Evolutionary conservation across 2,797 vertebrate species (phyloP).

Genomic region (Lepus townsendii): DNA sequence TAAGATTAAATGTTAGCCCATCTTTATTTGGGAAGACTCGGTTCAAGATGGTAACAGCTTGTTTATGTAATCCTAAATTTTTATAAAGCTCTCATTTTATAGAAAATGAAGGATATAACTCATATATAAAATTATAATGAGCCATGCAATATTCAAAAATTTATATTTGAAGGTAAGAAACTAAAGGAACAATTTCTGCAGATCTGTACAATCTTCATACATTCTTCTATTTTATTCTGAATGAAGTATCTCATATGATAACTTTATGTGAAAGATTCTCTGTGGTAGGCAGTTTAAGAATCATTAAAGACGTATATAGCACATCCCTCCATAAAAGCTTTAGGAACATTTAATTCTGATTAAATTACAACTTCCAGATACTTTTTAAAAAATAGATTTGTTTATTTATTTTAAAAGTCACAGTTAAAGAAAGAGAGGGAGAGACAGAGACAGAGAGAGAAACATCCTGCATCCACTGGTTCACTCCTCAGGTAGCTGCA

Average conservation of each 20-base stretch:
- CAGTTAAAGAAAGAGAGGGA: too few relatives aligned
- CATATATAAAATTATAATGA: neutral
- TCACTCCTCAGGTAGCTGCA: too few relatives aligned
- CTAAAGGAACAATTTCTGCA: neutral
- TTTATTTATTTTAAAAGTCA: too few relatives aligned
- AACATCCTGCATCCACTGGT: too few relatives aligned
- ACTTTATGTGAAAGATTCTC: neutral
- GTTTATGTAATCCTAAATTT: neutral
- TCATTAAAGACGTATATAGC: neutral
- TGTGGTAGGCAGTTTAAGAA: neutral
- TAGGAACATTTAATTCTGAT: neutral
- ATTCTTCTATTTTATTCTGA: neutral
- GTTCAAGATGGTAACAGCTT: neutral
- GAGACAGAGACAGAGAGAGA: too few relatives aligned
- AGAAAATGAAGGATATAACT: neutral
- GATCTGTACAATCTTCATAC: neutral
- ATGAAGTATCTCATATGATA: neutral
- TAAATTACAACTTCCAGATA: too few relatives aligned
- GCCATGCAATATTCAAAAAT: neutral
- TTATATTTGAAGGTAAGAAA: neutral
- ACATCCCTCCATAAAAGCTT: neutral
- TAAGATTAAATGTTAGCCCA: neutral
- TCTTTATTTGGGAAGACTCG: neutral
- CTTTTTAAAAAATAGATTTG: too few relatives aligned
- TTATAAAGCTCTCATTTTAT: neutral